These are phyloP conservation scores for Amphiura filiformis DNA, from an alignment of 35 echinoderm and acorn worm species.

Conservation along the genomic window DNA sequence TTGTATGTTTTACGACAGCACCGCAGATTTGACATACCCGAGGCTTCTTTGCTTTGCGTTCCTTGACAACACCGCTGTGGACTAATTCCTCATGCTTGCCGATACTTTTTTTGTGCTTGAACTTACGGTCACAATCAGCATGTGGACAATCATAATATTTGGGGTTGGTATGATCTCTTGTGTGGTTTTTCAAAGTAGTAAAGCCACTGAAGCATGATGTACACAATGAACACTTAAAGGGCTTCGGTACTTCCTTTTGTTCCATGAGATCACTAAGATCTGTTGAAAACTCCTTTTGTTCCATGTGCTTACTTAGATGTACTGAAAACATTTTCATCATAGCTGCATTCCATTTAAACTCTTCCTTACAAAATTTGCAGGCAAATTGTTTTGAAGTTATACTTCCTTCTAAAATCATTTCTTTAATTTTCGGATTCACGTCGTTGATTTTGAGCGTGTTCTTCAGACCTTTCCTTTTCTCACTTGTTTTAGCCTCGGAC, in stretches of 20 bases:
- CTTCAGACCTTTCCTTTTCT: neutral
- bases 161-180: neutral
- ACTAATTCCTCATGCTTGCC: neutral
- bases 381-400: neutral
- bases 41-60: neutral
- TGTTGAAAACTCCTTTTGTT: too few species aligned
- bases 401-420: neutral
- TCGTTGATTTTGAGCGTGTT: neutral
- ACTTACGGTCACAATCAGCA: neutral
- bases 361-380: neutral
- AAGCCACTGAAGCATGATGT: neutral
- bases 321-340: neutral
- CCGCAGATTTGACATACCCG: neutral
- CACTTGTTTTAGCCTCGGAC: neutral
- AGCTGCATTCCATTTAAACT: neutral
- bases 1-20: neutral
- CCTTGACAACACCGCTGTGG: too few species aligned
- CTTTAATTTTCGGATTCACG: neutral
- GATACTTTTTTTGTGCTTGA: neutral
- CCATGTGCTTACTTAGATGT: neutral
- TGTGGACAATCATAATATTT: neutral
- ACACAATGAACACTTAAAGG: neutral
- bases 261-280: neutral
- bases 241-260: neutral
- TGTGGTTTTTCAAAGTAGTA: neutral